These are phyloP conservation scores for Stegastes partitus DNA, from an alignment of 2,113 vertebrate genomes.

Conservation along the genomic window DNA sequence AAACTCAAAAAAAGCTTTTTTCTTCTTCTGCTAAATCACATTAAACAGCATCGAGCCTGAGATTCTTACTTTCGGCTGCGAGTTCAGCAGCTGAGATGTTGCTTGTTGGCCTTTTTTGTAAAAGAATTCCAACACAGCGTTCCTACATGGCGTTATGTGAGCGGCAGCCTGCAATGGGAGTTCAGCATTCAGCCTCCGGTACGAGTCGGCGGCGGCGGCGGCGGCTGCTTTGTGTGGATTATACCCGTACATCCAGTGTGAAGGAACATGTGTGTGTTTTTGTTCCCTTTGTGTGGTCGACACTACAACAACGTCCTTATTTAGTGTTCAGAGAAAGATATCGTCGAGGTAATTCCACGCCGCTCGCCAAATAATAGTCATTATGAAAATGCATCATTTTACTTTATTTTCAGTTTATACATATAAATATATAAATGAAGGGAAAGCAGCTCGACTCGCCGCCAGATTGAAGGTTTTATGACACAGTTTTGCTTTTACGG, in stretches of 20 bases:
- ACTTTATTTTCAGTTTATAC: conserved; percentile 7
- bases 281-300: neutral
- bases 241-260: neutral
- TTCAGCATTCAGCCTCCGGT: conserved; percentile 8
- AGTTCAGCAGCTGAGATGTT: conserved; percentile 1
- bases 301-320: neutral
- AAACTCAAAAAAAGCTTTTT: neutral
- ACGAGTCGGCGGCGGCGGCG: neutral
- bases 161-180: neutral
- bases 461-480: neutral
- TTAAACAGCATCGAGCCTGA: conserved; percentile 17
- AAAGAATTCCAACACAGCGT: conserved; percentile 23
- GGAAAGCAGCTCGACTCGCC: neutral
- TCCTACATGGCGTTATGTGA: conserved; percentile 19
- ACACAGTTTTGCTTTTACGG: neutral
- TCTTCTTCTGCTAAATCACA: neutral
- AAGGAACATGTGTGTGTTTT: conserved; percentile 3
- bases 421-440: conserved; percentile 6
- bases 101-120: conserved; percentile 24
- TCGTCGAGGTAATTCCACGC: neutral
- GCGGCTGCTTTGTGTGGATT: conserved; percentile 11
- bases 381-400: conserved; percentile 1
- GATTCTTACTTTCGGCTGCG: conserved; percentile 11
- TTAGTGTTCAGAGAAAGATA: conserved; percentile 3
- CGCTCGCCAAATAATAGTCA: conserved; percentile 11